These are phyloP conservation scores for Eustalomyia histrio DNA, from an alignment of 2,888 invertebrate genomes.

Conservation along the genomic window DNA sequence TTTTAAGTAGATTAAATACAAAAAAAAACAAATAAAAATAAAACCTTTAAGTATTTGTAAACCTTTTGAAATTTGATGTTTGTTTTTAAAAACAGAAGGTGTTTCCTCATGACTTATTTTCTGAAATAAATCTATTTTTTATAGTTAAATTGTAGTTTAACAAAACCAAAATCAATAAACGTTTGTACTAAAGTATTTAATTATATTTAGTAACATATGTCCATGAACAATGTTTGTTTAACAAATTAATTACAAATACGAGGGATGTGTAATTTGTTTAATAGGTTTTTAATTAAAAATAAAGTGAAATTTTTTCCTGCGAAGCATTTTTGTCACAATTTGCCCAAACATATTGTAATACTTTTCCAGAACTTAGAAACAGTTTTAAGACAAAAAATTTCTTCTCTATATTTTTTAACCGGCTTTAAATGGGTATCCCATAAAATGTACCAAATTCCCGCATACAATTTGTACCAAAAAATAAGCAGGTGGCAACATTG, in stretches of 20 bases:
- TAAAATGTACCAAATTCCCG: no score
- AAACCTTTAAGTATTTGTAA: background rate
- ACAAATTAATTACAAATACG: background rate
- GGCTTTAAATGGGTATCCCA: no score
- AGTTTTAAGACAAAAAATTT: no score
- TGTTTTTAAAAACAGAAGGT: background rate
- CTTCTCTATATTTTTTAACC: no score
- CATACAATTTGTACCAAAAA: no score
- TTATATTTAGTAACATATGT: background rate
- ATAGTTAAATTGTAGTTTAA: background rate
- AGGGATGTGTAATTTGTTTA: background rate
- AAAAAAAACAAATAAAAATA: background rate
- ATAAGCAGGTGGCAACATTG: no score
- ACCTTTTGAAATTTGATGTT: background rate
- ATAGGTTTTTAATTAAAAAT: no score
- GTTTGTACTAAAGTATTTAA: constrained; percentile 19
- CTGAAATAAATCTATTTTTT: background rate
- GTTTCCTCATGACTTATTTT: constrained; percentile 1
- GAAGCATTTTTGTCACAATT: no score
- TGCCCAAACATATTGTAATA: no score
- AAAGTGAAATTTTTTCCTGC: no score
- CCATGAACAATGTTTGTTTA: constrained; percentile 18
- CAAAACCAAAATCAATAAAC: constrained; percentile 42
- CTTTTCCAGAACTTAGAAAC: no score
- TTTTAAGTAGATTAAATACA: background rate